Base-by-base conservation (phyloP, 2,888 invertebrate species). In the Catonia carolina region DNA sequence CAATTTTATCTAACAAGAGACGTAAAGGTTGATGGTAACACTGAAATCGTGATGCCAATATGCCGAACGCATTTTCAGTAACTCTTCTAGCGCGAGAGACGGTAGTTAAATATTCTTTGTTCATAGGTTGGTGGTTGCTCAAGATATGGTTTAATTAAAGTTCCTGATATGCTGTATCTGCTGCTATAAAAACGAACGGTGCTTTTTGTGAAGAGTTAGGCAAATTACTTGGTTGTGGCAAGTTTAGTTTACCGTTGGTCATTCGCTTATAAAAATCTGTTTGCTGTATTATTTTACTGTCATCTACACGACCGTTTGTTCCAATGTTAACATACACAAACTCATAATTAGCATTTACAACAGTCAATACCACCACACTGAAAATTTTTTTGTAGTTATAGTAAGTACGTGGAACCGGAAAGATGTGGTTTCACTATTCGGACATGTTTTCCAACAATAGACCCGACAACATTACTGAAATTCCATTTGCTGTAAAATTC, bases 121-220 rank as follows among this genome's bases (percentile, higher is more conserved):
- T 42, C 42, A 8, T 15, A 8, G 5, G 42, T 42, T 5, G 42
- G 17, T 12, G 2, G 42, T 5, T 42, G 4, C 14, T 18, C 17
- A 42, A 18, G 42, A 42, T 42, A 42, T 42, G 42, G 42, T 42
- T 42, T 42, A 15, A 42, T 42, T 4, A 42, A 17, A n/a, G 14
- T 3, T 42, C 2, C 18, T 10, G 42, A 42, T 4, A 15, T 42
- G 18, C 17, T 42, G 42, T 18, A 42, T 15, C 14, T 15, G 14
- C 42, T 18, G 17, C 42, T 15, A 42, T 5, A 18, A 42, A 42
- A 12, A 42, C 42, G 4, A n/a, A 42, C 6, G 42, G 42, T 15
- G 42, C 18, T 42, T 2, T 15, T 15, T 42, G 14, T 42, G 42
- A 17, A 17, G 42, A 42, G 18, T n/a, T 42, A 18, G 42, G 42